Evolutionary conservation across 1,140 invertebrate genomes (phyloP), one percentile per base, ranked within the genome.

Genomic region (Cardiocondyla obscurior): DNA sequence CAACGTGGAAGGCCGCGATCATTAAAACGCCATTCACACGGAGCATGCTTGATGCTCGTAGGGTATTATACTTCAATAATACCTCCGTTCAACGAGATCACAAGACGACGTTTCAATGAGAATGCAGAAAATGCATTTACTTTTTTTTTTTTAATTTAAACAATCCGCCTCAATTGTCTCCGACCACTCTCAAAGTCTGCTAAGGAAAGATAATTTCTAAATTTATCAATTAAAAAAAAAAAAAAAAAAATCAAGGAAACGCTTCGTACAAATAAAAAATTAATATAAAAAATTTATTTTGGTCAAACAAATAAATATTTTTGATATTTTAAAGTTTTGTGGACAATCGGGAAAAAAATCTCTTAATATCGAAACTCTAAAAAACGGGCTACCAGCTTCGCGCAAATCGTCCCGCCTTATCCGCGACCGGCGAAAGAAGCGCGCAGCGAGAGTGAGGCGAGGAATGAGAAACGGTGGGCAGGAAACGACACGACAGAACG

Each of bases 11-110:
- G 62, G 74, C 19, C 60, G 46, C 62, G 60, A 77, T 67, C 62
- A 69, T 79, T 79, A 79, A 79, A 69, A 79, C 74, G 74, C 62
- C 62, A 79, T 79, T 79, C 74, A 67, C 62, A 55, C 46, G 16
- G 12, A 19, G 62, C 46, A 22, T 33, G 44, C 60, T 77, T 67
- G 8, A 58, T n/a, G 28, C 10, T 19, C 28, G 30, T 25, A 77
- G 10, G 10, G 16, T 53, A 67, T 67, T 65, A 76, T 76, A 51
- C 28, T 16, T 58, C 7, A 46, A 46, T 46, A 46, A 46, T 46
- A 16, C 16, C 14, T 46, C 2, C 42, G 10, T 39, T 58, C 53
- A 58, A 69, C 8, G 42, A 44, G 22, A 69, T 46, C 44, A 16
- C 44, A 16, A 46, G 2, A 46, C 44, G 2, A 46, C 44, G 44